Base-by-base conservation (phyloP, 2,797 vertebrate species). In the Microctenopoma stevenorrisi region DNA sequence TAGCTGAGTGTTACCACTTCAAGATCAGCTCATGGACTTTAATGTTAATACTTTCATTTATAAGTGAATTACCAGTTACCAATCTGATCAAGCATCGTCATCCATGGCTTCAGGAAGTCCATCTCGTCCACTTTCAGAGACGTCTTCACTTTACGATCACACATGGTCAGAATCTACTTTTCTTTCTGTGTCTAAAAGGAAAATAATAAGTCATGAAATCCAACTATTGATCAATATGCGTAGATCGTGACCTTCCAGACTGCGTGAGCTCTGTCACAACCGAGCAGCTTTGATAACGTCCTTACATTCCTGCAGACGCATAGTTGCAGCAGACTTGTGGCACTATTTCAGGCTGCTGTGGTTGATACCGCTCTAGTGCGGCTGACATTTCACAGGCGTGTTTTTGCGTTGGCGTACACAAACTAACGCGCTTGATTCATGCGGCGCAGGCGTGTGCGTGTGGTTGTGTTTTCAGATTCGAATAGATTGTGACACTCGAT, bases 361-460 rank as follows among this genome's bases (percentile, higher is more conserved):
- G 67, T 64, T 47, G 0, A 48, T 82, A 12, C 64, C 52, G 22
- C 38, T 53, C 30, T 9, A 65, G 49, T 68, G 59, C 61, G 50
- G 52, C 72, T 79, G 75, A 86, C 63, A 49, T 77, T 78, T 12
- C 57, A 26, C 75, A 84, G 84, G 38, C 57, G 42, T 43, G n/a
- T 46, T 8, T 46, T 3, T 13, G 43, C 57, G 54, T 78, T 52
- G 35, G 71, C 53, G 52, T 57, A 63, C 60, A 62, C 65, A 68
- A 64, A 72, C 47, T 52, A 38, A 71, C 28, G 46, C 18, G 18
- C 18, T 18, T 52, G 10, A 68, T 67, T 55, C 66, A 28, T 7
- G 46, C 56, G 10, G 51, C 51, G 49, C 25, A 47, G 49, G 46
- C 2, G 49, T 18, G 38, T 63, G 67, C 72, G 66, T 74, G 64